These are phyloP conservation scores for Drosophila monieri DNA, from an alignment of 2,888 invertebrate genomes.

Conservation along the genomic window DNA sequence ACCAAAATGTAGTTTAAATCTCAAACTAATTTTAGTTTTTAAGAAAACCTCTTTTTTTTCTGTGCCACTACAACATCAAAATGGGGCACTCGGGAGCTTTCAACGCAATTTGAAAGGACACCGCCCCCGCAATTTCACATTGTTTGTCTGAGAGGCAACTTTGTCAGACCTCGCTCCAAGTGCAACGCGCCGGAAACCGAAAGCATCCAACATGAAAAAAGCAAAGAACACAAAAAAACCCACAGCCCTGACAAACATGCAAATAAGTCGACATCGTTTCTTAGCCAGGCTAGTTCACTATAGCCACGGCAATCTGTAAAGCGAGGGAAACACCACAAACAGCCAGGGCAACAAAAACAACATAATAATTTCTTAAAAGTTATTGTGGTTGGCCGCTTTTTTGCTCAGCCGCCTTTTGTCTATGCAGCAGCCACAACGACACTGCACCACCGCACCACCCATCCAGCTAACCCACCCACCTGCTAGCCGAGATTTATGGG, in stretches of 20 bases:
- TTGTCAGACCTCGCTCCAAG: conserved; percentile 50
- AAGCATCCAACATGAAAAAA: conserved; percentile 35
- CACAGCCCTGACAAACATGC: conserved; percentile 39
- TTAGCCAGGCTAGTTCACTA: conserved; percentile 38
- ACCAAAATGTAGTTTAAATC: background rate
- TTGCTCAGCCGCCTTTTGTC: conserved; percentile 51
- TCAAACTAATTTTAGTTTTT: too few species aligned
- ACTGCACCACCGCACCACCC: conserved; percentile 6
- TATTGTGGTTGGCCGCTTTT: conserved; percentile 51
- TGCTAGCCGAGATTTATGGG: conserved; percentile 75
- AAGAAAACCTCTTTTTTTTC: background rate
- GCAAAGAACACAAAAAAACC: conserved; percentile 12
- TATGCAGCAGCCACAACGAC: conserved; percentile 20
- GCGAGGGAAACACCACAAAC: conserved; percentile 11
- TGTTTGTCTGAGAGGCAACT: conserved; percentile 64
- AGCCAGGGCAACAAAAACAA: conserved; percentile 16
- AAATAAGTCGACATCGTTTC: conserved; percentile 51
- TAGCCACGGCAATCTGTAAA: conserved; percentile 17
- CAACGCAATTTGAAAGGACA: conserved; percentile 65
- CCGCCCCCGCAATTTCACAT: conserved; percentile 66
- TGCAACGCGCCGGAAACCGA: conserved; percentile 67
- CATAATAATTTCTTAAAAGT: conserved; percentile 60
- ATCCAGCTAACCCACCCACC: conserved; percentile 21
- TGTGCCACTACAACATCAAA: conserved; percentile 24
- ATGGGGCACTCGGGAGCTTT: conserved; percentile 78